Percentiles rank a stretch among this genome's conserved stretches.
Conservation (phyloP, 2,888 invertebrate genomes). For the Mesorhabditis sp. region DNA sequence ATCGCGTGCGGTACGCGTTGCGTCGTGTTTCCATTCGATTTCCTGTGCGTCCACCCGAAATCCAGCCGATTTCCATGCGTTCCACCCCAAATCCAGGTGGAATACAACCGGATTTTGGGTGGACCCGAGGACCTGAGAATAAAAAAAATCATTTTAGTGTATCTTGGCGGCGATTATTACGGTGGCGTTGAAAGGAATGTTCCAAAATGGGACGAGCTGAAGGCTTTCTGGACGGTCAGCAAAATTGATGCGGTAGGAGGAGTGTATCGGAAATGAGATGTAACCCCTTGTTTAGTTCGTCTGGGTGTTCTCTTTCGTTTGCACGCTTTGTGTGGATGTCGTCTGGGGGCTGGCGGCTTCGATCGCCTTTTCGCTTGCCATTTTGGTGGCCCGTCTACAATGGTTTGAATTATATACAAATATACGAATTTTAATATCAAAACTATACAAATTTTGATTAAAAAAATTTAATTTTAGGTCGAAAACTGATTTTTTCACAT, state of each 20-base stretch:
- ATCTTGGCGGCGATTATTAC: constrained; percentile 60
- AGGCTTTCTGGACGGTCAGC: constrained; percentile 73
- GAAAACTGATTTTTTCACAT: no score
- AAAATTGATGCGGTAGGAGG: constrained; percentile 58
- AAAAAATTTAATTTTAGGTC: no score
- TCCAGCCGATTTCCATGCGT: no score
- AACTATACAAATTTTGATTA: no score
- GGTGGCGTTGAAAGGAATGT: constrained; percentile 59
- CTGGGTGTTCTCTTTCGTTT: background rate
- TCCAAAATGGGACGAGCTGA: constrained; percentile 69
- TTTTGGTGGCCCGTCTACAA: background rate
- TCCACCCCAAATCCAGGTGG: no score
- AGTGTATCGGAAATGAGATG: background rate
- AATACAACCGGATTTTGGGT: no score
- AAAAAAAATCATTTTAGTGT: constrained; percentile 23
- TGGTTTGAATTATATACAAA: background rate
- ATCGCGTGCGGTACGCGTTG: no score
- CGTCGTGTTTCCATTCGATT: no score
- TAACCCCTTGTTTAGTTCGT: background rate
- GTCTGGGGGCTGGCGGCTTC: background rate
- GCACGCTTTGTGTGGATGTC: background rate
- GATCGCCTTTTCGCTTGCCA: background rate
- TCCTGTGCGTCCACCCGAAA: no score
- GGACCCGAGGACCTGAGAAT: background rate
- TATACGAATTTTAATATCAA: no score